Conservation (phyloP, 2,888 invertebrate genomes). For the Digitonthophagus gazella region DNA sequence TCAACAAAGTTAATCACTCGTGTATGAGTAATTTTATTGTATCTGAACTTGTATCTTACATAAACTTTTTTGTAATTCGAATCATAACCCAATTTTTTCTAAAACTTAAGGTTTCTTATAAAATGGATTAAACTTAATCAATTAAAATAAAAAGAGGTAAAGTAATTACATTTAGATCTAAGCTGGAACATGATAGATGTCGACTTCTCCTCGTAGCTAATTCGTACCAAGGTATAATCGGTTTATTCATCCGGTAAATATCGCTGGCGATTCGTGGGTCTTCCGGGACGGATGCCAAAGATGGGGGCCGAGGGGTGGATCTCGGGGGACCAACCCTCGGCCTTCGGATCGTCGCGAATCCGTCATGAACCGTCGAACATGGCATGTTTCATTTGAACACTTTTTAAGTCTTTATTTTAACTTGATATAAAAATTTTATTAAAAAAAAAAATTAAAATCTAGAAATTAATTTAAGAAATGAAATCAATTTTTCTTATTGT, state of each 20-base stretch:
- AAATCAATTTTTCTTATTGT: too few species aligned
- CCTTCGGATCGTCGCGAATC: constrained; percentile 82
- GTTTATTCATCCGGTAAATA: constrained; percentile 63
- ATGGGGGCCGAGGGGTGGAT: constrained; percentile 47
- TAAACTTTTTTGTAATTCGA: too few species aligned
- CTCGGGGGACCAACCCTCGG: constrained; percentile 50
- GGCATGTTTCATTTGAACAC: constrained; percentile 20
- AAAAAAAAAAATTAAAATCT: too few species aligned
- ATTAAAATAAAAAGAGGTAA: too few species aligned
- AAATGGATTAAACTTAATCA: neutral
- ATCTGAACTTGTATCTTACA: too few species aligned
- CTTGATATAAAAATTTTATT: too few species aligned
- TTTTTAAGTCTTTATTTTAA: neutral
- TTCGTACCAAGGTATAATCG: constrained; percentile 86
- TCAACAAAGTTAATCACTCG: neutral
- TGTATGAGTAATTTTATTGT: neutral
- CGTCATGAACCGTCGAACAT: constrained; percentile 70
- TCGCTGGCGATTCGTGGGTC: constrained; percentile 69
- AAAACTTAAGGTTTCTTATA: neutral
- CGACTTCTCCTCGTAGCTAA: constrained; percentile 73
- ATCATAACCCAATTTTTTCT: neutral
- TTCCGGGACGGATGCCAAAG: constrained; percentile 50
- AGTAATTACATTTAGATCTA: constrained; percentile 60
- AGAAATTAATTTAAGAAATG: too few species aligned
- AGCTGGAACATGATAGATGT: constrained; percentile 78